Conservation (phyloP, 2,888 invertebrate genomes). For the Cephalotes varians region DNA sequence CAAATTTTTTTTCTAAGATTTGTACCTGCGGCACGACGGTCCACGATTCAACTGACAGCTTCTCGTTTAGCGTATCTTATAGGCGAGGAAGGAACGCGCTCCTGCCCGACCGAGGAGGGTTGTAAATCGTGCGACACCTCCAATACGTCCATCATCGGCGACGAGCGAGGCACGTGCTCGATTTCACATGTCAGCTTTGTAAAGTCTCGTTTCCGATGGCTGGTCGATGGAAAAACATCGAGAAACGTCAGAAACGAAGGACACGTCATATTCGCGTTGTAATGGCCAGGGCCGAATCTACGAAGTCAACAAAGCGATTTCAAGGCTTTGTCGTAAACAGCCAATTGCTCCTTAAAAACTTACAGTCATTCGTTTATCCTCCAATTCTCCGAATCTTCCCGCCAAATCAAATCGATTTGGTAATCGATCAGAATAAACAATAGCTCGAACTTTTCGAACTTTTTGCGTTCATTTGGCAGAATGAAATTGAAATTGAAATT, state of each 20-base stretch:
- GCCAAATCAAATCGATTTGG: not conserved
- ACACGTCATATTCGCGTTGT: slow-evolving; percentile 9
- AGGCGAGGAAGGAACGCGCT: slow-evolving; percentile 16
- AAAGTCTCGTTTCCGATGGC: not conserved
- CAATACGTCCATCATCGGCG: slow-evolving; percentile 36
- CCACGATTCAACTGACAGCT: slow-evolving; percentile 6
- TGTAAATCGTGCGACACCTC: slow-evolving; percentile 26
- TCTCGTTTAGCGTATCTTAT: slow-evolving; percentile 34
- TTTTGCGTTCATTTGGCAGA: not conserved
- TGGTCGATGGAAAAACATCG: slow-evolving; percentile 14
- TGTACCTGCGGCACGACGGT: slow-evolving; percentile 9
- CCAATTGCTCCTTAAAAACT: not conserved
- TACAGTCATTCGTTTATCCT: not conserved
- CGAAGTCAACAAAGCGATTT: not conserved
- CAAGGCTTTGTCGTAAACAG: not conserved
- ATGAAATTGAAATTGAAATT: not conserved
- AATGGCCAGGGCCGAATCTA: slow-evolving; percentile 2
- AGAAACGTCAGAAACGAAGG: slow-evolving; percentile 19
- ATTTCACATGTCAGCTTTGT: slow-evolving; percentile 45
- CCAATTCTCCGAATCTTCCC: not conserved
- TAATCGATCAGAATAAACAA: not conserved
- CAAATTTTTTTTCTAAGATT: not conserved
- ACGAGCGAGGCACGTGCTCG: slow-evolving; percentile 14
- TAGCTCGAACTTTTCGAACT: not conserved
- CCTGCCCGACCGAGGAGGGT: slow-evolving; percentile 20